These are phyloP conservation scores for Homarus americanus DNA, from an alignment of 1,140 invertebrate genomes.

Conservation along the genomic window DNA sequence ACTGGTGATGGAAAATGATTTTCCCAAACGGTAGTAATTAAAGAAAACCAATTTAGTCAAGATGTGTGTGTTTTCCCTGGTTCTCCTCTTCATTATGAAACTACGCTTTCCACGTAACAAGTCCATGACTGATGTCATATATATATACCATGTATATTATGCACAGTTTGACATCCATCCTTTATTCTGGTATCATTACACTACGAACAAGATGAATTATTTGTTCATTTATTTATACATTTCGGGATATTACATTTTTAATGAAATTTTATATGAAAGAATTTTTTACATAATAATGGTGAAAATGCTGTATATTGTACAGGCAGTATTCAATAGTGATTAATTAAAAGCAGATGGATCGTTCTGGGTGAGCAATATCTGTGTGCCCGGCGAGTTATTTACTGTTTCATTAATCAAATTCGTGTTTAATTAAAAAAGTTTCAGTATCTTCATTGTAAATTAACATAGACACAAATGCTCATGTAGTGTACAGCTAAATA, in stretches of 20 bases:
- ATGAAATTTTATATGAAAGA: not conserved
- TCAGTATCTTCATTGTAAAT: not conserved
- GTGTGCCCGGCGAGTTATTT: not conserved
- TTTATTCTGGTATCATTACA: no score
- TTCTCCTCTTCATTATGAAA: no score
- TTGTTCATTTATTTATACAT: not conserved
- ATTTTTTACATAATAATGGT: not conserved
- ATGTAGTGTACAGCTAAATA: no score
- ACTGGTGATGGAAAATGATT: no score
- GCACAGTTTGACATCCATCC: no score
- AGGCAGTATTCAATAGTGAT: not conserved
- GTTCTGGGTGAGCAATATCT: not conserved
- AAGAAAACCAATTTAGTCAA: no score
- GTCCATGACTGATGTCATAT: no score
- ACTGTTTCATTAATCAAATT: not conserved
- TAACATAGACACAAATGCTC: no score
- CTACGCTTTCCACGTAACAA: no score
- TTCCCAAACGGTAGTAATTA: no score
- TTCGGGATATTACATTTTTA: not conserved
- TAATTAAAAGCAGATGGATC: not conserved
- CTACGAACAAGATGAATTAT: not conserved
- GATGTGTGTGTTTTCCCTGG: no score
- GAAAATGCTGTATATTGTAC: not conserved
- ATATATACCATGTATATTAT: no score
- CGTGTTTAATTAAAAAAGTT: not conserved